Base-by-base conservation (phyloP, 1,140 invertebrate species). In the Oppia nitens region DNA sequence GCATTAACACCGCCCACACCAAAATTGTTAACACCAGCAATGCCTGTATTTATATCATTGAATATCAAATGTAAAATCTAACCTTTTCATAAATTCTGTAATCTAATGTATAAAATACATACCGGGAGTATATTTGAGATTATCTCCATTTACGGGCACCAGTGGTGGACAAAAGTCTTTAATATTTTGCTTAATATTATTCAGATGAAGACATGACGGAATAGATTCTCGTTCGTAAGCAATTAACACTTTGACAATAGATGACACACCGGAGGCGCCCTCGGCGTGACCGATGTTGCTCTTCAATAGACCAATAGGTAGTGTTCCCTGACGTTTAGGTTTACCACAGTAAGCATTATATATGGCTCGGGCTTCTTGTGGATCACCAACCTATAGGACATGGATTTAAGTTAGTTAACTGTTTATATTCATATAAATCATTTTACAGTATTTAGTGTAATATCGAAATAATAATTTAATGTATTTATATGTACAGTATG, bases 281-380 rank as follows among this genome's bases (percentile, higher is more conserved):
- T 96, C 92, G 0, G 84, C 78, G 69, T 96, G 92, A 0, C 92
- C 92, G 66, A 94, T 77, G 71, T 94, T 95, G 0, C 88, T 90
- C 68, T 96, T 96, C 0, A 91, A 77, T 0, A 92, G 95, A n/a
- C n/a, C n/a, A n/a, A n/a, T n/a, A n/a, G n/a, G n/a, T n/a, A n/a
- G n/a, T n/a, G n/a, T n/a, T n/a, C 1, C 94, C 93, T 66, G 98
- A 82, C 92, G 78, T 1, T 57, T 45, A 6, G 32, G 47, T n/a
- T n/a, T n/a, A 12, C 11, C 11, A 3, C 55, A 21, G 49, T 48
- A 48, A 14, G 47, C 55, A 47, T 57, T 47, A 4, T 28, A 20
- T 14, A 57, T 57, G 20, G 47, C 55, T 25, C 17, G n/a, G 3
- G 45, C 28, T 26, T 57, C 55, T 28, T 48, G 25, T 2, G 55